Percentiles rank a stretch among this genome's conserved stretches.
Conservation (phyloP, 64 coral and sea anemone genomes). For the Astreopora myriophthalma region DNA sequence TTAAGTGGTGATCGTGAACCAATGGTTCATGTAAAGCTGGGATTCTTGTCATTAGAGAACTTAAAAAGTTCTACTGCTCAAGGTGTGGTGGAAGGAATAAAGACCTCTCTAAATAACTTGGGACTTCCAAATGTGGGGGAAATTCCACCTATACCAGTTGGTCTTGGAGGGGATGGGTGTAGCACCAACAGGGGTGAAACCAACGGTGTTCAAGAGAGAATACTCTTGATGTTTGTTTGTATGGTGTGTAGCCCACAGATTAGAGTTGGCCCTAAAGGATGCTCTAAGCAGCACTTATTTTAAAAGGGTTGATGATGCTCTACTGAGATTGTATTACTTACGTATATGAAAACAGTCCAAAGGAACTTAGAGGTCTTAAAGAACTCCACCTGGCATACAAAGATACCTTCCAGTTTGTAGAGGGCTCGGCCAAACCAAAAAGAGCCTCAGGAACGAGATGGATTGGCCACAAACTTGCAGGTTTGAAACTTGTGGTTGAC, state of each 20-base stretch:
- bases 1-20: conserved; percentile 6
- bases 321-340: conserved; percentile 64
- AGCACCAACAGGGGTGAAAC: conserved; percentile 51
- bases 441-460: too few species aligned
- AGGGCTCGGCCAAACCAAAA: too few species aligned
- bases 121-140: conserved; percentile 8
- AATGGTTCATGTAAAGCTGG: too few species aligned
- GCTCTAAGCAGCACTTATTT: conserved; percentile 67
- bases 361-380: conserved; percentile 61
- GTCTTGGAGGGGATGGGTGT: conserved; percentile 75
- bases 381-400: too few species aligned
- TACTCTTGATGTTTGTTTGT: conserved; percentile 51
- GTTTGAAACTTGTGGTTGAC: conserved; percentile 46
- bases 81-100: conserved; percentile 57
- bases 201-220: background rate
- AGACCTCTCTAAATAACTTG: conserved; percentile 4
- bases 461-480: too few species aligned
- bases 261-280: conserved; percentile 81
- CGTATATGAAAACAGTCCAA: conserved; percentile 81
- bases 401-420: too few species aligned
- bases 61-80: conserved; percentile 54
- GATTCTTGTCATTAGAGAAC: background rate
- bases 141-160: conserved; percentile 69
- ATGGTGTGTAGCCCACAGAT: conserved; percentile 83
- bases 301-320: conserved; percentile 75